phyloP scores from a whole-genome alignment of 2,888 invertebrate species.

The Thelaira solivaga region DNA sequence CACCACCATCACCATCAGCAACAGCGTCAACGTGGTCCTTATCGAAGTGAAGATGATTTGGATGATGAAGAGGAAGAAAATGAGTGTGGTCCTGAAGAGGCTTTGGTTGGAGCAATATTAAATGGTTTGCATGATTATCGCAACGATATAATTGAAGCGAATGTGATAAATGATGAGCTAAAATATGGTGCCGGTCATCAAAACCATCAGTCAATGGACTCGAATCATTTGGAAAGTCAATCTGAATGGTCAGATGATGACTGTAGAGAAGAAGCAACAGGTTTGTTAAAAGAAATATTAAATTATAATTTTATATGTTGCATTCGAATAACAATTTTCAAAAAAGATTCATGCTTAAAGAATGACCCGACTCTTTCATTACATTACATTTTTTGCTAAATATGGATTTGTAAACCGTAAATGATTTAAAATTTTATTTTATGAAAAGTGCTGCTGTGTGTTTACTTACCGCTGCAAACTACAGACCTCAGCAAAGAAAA shows the following conservation, averaged over 20 bases:
- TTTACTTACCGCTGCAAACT: too few species aligned
- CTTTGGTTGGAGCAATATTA: slow-evolving; percentile 62
- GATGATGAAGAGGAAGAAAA: slow-evolving; percentile 65
- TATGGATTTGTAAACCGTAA: too few species aligned
- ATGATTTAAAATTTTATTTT: too few species aligned
- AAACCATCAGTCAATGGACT: slow-evolving; percentile 76
- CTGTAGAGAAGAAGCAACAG: slow-evolving; percentile 82
- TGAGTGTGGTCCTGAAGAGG: slow-evolving; percentile 58
- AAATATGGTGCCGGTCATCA: slow-evolving; percentile 77
- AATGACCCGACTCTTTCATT: too few species aligned
- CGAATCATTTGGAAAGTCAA: slow-evolving; percentile 82
- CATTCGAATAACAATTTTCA: too few species aligned
- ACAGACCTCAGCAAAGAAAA: too few species aligned
- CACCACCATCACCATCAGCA: slow-evolving; percentile 34
- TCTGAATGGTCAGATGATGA: slow-evolving; percentile 89
- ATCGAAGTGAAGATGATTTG: slow-evolving; percentile 62
- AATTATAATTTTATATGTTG: too few species aligned
- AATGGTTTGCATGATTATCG: slow-evolving; percentile 55
- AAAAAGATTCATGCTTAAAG: too few species aligned
- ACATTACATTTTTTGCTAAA: too few species aligned
- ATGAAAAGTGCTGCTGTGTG: too few species aligned
- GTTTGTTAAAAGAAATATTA: slow-evolving; percentile 64
- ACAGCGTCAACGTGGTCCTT: slow-evolving; percentile 14
- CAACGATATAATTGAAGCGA: slow-evolving; percentile 69
- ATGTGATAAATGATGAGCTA: slow-evolving; percentile 77